Percentiles rank a stretch among this genome's conserved stretches.
Conservation (phyloP, 2,888 invertebrate genomes). For the Pseudococcus jackbeardsleyi region DNA sequence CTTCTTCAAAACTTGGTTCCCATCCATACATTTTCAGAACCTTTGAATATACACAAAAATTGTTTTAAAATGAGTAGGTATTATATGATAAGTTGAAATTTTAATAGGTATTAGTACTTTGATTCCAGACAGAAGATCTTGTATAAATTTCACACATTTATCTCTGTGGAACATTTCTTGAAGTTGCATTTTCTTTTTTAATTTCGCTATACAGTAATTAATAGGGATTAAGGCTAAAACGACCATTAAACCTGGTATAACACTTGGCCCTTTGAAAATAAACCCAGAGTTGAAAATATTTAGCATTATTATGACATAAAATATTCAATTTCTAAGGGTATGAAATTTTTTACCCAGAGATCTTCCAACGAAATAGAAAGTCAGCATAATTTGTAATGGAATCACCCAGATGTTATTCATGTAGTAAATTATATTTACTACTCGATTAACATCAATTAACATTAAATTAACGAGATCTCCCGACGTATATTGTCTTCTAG, state of each 20-base stretch:
- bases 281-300: not conserved
- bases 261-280: slow-evolving; percentile 72
- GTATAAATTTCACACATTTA: slow-evolving; percentile 72
- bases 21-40: slow-evolving; percentile 76
- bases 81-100: not conserved
- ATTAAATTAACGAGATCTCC: slow-evolving; percentile 73
- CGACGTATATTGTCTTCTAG: slow-evolving; percentile 71
- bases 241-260: slow-evolving; percentile 74
- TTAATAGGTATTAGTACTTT: slow-evolving; percentile 65
- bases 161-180: slow-evolving; percentile 74
- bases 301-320: not conserved
- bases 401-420: slow-evolving; percentile 72
- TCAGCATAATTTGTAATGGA: slow-evolving; percentile 74
- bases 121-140: slow-evolving; percentile 67
- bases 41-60: slow-evolving; percentile 68
- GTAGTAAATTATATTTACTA: slow-evolving; percentile 71
- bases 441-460: slow-evolving; percentile 72
- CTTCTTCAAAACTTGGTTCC: slow-evolving; percentile 75
- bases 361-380: slow-evolving; percentile 73
- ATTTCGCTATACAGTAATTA: slow-evolving; percentile 71
- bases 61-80: not conserved
- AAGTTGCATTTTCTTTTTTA: slow-evolving; percentile 71
- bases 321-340: too few species aligned
- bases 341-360: slow-evolving; percentile 66
- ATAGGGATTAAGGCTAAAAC: slow-evolving; percentile 74